A percentile compares a stretch with the other conserved stretches of the same genome.
Evolutionary conservation across 2,113 vertebrate species (phyloP).

Genomic region (Pampusana beccarii): DNA sequence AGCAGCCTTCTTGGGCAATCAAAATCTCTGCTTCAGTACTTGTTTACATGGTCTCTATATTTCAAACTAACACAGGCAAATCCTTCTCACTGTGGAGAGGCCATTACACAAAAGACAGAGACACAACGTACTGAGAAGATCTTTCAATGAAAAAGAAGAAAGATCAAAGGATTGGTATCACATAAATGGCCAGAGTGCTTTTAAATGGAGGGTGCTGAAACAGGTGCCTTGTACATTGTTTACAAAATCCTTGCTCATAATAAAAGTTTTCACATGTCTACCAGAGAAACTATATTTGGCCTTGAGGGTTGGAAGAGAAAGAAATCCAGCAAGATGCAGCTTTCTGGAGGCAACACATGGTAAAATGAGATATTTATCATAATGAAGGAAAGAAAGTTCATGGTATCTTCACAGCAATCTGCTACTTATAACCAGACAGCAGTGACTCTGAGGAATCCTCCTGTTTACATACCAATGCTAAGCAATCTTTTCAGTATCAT

Average conservation of each 20-base stretch:
- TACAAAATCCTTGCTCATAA: neutral
- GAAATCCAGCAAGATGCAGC: neutral
- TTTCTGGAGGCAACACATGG: neutral
- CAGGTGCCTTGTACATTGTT: neutral
- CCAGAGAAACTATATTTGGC: neutral
- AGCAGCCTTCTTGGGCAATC: neutral
- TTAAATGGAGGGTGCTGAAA: neutral
- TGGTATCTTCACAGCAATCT: neutral
- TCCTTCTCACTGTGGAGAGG: accelerated
- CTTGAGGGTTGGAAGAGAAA: neutral
- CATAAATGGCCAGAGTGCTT: neutral
- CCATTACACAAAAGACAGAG: neutral
- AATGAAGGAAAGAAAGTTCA: neutral
- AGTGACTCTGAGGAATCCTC: neutral
- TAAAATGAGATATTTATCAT: neutral
- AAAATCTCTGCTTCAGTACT: neutral
- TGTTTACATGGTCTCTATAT: neutral
- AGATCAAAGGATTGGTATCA: neutral
- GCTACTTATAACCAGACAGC: neutral
- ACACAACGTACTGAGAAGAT: neutral
- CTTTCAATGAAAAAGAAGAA: neutral
- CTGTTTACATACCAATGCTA: neutral
- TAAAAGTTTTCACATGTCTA: neutral
- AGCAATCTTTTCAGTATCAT: neutral
- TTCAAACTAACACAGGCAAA: neutral